Percentiles rank a stretch among this genome's conserved stretches.
These are phyloP conservation scores for Phortica okadai DNA, from an alignment of 2,888 invertebrate genomes.

Conservation along the genomic window DNA sequence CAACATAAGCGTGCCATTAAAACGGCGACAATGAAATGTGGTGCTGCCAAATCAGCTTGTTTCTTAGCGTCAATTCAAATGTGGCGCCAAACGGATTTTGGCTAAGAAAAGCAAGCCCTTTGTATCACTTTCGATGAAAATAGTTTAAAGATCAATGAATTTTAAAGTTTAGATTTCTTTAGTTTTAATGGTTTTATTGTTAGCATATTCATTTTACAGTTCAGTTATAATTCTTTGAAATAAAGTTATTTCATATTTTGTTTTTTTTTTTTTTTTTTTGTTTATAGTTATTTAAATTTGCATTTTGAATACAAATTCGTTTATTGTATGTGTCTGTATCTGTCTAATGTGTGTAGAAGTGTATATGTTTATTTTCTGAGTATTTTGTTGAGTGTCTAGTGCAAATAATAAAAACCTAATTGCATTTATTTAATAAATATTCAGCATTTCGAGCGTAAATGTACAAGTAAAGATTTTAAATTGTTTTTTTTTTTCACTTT, in stretches of 20 bases:
- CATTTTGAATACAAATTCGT: neutral
- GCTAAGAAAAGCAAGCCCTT: too few relatives aligned
- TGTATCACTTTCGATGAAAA: too few relatives aligned
- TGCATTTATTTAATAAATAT: conserved; percentile 43
- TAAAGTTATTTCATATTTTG: neutral
- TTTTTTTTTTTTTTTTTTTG: neutral
- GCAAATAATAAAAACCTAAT: conserved; percentile 52
- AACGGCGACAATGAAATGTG: too few relatives aligned
- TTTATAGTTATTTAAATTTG: neutral
- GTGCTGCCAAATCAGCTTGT: too few relatives aligned
- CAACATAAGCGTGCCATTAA: too few relatives aligned
- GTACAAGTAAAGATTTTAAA: conserved; percentile 49
- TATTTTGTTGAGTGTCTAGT: conserved; percentile 49
- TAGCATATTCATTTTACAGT: conserved; percentile 26
- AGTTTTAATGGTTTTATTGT: conserved; percentile 24
- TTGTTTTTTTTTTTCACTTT: conserved; percentile 37
- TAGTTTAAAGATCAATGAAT: neutral
- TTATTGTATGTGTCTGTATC: conserved; percentile 32
- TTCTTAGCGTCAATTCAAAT: too few relatives aligned
- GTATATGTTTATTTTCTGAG: conserved; percentile 52
- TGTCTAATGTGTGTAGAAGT: conserved; percentile 59
- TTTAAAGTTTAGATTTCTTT: neutral
- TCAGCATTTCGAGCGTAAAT: conserved; percentile 65
- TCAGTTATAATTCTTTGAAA: conserved; percentile 25
- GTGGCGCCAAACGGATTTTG: too few relatives aligned